Evolutionary conservation across 2,888 invertebrate genomes (phyloP).

Genomic region (Drosophila mayaguana): DNA sequence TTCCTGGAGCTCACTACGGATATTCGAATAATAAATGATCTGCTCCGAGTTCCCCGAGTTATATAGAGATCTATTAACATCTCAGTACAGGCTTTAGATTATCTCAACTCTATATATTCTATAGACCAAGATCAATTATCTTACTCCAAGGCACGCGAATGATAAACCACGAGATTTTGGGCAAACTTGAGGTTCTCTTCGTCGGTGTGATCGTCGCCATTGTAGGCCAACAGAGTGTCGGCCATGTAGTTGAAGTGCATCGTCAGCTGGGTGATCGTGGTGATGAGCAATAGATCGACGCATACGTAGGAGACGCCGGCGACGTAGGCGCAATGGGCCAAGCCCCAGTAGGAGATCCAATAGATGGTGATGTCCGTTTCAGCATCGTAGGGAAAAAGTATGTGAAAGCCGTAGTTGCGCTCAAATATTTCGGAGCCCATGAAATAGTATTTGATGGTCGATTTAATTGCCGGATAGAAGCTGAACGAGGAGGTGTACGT

Average conservation of each 20-base stretch:
- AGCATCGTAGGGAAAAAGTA: constrained; percentile 66
- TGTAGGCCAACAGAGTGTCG: constrained; percentile 53
- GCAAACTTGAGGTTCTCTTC: constrained; percentile 60
- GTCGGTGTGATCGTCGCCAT: constrained; percentile 46
- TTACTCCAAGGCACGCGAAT: constrained; percentile 66
- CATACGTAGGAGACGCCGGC: constrained; percentile 76
- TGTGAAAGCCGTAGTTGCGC: constrained; percentile 65
- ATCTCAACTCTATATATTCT: no score
- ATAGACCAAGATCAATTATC: constrained; percentile 10
- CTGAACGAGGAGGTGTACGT: constrained; percentile 76
- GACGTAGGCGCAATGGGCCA: constrained; percentile 72
- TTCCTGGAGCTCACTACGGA: not conserved
- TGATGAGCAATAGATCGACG: constrained; percentile 77
- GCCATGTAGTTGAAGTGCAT: constrained; percentile 78
- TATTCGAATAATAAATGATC: not conserved
- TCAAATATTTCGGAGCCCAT: constrained; percentile 68
- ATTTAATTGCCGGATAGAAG: constrained; percentile 71
- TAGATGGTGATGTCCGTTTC: constrained; percentile 61
- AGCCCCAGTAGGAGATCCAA: constrained; percentile 63
- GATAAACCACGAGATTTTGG: constrained; percentile 47
- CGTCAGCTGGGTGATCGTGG: constrained; percentile 72
- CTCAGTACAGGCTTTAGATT: no score
- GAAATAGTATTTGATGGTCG: constrained; percentile 61
- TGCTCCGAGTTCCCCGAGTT: not conserved
- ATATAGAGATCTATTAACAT: not conserved